A percentile compares a stretch with the other conserved stretches of the same genome.
Conservation (phyloP, 2,113 vertebrate species). For the Atractosteus spatula region DNA sequence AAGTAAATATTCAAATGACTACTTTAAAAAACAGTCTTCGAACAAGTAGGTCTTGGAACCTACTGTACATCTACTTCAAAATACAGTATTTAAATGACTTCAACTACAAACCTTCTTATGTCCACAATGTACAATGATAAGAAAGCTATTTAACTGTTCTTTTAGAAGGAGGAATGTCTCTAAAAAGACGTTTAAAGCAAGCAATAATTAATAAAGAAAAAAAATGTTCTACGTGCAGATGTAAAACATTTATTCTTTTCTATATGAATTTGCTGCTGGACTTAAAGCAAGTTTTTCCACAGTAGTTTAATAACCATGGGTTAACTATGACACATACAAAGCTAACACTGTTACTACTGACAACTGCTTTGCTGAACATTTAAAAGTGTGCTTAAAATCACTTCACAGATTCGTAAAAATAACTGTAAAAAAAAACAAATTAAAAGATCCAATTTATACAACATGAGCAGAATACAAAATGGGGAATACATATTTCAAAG, state of each 20-base stretch:
- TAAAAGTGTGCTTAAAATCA: not conserved
- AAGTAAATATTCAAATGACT: too few relatives aligned
- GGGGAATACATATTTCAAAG: too few relatives aligned
- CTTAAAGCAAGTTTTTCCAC: constrained; percentile 11
- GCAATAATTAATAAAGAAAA: not conserved
- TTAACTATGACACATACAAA: not conserved
- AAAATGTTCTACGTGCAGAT: not conserved
- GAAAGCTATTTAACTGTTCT: not conserved
- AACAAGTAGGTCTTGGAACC: too few relatives aligned
- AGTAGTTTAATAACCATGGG: not conserved
- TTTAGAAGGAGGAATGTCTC: not conserved
- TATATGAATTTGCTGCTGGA: constrained; percentile 6
- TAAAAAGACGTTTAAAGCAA: not conserved
- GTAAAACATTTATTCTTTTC: not conserved
- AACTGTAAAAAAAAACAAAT: too few relatives aligned
- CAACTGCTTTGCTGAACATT: not conserved
- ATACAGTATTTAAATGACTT: too few relatives aligned
- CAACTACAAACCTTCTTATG: too few relatives aligned
- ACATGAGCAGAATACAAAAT: too few relatives aligned
- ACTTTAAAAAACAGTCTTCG: too few relatives aligned
- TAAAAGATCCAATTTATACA: too few relatives aligned
- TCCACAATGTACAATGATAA: not conserved
- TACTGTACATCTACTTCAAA: too few relatives aligned
- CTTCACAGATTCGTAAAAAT: too few relatives aligned
- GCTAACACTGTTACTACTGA: not conserved